phyloP scores from a whole-genome alignment of 2,113 vertebrate species.

The Ceyx cyanopectus region DNA sequence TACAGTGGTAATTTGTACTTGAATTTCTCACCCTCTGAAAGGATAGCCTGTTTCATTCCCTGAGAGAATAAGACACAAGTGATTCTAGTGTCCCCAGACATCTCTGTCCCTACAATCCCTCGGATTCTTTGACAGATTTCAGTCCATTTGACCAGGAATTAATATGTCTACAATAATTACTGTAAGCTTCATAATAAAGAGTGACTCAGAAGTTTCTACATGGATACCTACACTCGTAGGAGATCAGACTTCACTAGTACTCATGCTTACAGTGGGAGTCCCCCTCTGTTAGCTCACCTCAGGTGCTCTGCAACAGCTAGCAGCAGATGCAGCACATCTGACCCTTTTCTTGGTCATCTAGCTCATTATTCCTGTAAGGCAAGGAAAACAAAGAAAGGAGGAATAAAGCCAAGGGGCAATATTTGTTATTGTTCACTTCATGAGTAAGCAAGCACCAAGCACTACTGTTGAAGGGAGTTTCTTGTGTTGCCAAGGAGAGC shows the following conservation, averaged over 20 bases:
- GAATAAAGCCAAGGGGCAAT: background rate
- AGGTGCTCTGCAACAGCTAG: background rate
- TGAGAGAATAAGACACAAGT: background rate
- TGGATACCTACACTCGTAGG: background rate
- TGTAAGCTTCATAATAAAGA: background rate
- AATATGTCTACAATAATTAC: background rate
- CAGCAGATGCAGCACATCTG: background rate
- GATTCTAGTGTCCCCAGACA: background rate
- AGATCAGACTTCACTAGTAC: background rate
- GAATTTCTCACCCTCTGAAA: background rate
- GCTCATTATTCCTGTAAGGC: background rate
- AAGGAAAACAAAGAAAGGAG: background rate
- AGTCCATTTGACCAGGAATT: background rate
- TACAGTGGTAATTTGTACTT: background rate
- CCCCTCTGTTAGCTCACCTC: background rate
- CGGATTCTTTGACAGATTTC: background rate
- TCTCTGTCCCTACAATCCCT: background rate
- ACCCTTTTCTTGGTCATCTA: background rate
- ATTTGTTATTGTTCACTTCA: background rate
- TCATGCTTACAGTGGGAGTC: background rate
- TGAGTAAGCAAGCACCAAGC: background rate
- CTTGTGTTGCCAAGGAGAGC: background rate
- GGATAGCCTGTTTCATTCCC: background rate
- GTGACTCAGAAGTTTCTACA: background rate
- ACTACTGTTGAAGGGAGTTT: background rate